Evolutionary conservation across 2,113 vertebrate genomes (phyloP).

Genomic region (Argyrosomus japonicus): DNA sequence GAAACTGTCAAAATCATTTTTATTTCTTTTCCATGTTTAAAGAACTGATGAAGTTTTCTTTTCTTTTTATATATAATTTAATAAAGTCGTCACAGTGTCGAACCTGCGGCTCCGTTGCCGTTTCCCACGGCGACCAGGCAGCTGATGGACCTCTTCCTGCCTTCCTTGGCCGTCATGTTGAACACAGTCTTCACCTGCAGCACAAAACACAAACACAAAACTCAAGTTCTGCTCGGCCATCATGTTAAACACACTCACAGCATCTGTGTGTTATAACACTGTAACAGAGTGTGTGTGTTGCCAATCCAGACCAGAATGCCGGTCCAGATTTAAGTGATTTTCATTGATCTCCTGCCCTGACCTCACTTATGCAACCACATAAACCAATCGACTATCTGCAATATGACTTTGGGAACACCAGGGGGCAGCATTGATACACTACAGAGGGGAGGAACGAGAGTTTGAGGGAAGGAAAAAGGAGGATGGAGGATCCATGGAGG

Average conservation of each 20-base stretch:
- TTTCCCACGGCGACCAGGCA: slow-evolving; percentile 93
- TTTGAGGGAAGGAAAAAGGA: neutral
- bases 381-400: neutral
- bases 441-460: neutral
- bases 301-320: neutral
- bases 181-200: slow-evolving; percentile 94
- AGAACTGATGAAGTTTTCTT: no score
- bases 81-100: neutral
- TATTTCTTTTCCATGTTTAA: neutral
- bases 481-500: no score
- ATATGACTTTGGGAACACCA: slow-evolving; percentile 71
- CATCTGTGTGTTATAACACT: no score
- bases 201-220: neutral
- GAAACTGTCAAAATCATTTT: neutral
- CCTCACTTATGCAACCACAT: neutral
- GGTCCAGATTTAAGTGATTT: slow-evolving; percentile 30
- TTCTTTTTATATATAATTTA: no score
- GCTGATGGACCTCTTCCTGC: slow-evolving; percentile 91
- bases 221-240: neutral
- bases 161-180: slow-evolving; percentile 96
- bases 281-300: neutral
- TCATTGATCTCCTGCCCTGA: neutral
- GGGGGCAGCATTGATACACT: slow-evolving; percentile 82
- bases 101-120: slow-evolving; percentile 93
- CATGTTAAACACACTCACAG: neutral